Evolutionary conservation across 2,113 vertebrate species (phyloP).

Genomic region (Neolamprologus tretocephalus): DNA sequence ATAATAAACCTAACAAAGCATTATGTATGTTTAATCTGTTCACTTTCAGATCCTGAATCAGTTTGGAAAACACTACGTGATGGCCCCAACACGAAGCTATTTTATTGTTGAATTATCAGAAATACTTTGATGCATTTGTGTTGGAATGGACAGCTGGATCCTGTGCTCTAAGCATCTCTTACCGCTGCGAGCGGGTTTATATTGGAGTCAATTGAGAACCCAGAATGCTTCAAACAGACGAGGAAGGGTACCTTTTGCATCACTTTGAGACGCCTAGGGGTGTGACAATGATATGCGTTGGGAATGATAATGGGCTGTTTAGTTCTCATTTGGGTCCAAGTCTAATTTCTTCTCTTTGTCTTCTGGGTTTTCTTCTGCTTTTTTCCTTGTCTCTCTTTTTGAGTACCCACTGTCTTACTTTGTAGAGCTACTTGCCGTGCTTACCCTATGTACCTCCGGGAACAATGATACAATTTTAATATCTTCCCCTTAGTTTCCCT

Average conservation of each 20-base stretch:
- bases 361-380: not conserved
- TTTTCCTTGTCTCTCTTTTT: not conserved
- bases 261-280: not conserved
- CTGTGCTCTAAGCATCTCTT: not conserved
- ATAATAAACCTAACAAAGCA: not conserved
- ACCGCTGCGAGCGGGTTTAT: not conserved
- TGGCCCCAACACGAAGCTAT: not conserved
- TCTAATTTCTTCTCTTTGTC: not conserved
- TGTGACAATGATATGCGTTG: not conserved
- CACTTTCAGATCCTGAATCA: not conserved
- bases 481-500: not conserved
- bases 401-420: not conserved
- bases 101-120: not conserved
- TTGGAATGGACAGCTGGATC: not conserved
- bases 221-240: not conserved
- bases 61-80: not conserved
- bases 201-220: not conserved
- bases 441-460: not conserved
- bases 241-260: not conserved
- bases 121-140: not conserved
- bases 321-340: not conserved
- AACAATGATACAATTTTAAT: not conserved
- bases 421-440: not conserved
- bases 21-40: not conserved
- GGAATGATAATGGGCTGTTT: not conserved